Percentiles rank a stretch among this genome's conserved stretches.
Evolutionary conservation across 2,113 vertebrate genomes (phyloP).

Genomic region (Rhinopomastus cyanomelas): DNA sequence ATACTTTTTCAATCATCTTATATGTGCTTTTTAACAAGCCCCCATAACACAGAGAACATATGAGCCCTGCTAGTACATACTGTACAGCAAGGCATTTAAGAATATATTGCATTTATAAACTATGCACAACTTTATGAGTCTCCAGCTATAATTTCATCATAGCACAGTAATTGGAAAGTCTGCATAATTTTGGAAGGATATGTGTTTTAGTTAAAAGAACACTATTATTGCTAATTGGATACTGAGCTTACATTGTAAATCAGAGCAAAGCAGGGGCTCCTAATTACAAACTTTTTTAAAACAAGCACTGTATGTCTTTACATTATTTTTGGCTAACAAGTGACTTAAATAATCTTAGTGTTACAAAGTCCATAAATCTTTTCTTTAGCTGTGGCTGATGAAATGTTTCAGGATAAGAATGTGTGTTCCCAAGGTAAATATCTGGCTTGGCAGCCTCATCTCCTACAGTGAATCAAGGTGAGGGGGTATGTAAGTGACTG

Average conservation of each 20-base stretch:
- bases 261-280: constrained; percentile 69
- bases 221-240: constrained; percentile 81
- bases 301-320: constrained; percentile 75
- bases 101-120: constrained; percentile 75
- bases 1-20: constrained; percentile 68
- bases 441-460: constrained; percentile 68
- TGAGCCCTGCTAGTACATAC: constrained; percentile 62
- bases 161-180: constrained; percentile 80
- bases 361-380: constrained; percentile 77
- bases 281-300: constrained; percentile 75
- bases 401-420: constrained; percentile 68
- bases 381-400: constrained; percentile 68
- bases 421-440: constrained; percentile 76
- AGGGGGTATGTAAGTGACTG: constrained; percentile 50
- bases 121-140: constrained; percentile 73
- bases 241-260: constrained; percentile 74
- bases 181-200: constrained; percentile 80
- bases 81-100: constrained; percentile 58
- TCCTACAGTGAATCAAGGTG: constrained; percentile 41
- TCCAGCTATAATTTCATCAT: constrained; percentile 78
- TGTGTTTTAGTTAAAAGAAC: constrained; percentile 74
- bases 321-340: constrained; percentile 78
- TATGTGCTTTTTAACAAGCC: constrained; percentile 67
- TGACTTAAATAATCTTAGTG: constrained; percentile 72
- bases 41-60: constrained; percentile 54